Base-by-base conservation (phyloP, 64 coral and sea anemone species). In the Trachythela sp. region DNA sequence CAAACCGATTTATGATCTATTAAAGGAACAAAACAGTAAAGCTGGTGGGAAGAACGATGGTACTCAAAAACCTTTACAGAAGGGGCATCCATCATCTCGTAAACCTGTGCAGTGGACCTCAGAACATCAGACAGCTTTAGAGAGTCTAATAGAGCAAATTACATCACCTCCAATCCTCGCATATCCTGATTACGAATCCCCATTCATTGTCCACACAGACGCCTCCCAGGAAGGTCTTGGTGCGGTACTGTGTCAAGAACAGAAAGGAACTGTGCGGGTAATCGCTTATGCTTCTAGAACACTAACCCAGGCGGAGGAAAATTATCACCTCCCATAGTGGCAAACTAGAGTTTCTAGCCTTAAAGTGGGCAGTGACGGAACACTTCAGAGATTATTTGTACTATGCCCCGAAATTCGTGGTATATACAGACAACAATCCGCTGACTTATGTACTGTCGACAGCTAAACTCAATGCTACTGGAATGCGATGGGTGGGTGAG, bases 291-390 rank as follows among this genome's bases (percentile, higher is more conserved):
- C n/a, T n/a, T n/a, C n/a, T n/a, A n/a, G n/a, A n/a, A n/a, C n/a
- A n/a, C n/a, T n/a, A n/a, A n/a, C n/a, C n/a, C n/a, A n/a, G n/a
- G n/a, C n/a, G n/a, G n/a, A n/a, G 71, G 29, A 77, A 77, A 77
- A 77, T 18, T 39, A 77, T 18, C 31, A 35, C 13, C 17, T 77
- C 2, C n/a, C 71, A 77, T 27, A 8, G 2, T 5, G 71, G 71
- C 8, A 77, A 77, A 38, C 26, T 77, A n/a, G 71, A 77, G 31
- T 77, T 77, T n/a, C n/a, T n/a, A n/a, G n/a, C n/a, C n/a, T n/a
- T n/a, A n/a, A n/a, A n/a, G n/a, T n/a, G n/a, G n/a, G 2, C 29
- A 5, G 26, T 4, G 4, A 32, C 29, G 3, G 26, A 77, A 77
- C 3, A 5, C 4, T 4, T 4, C 31, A n/a, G 32, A 5, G 71